Evolutionary conservation across 2,113 vertebrate species (phyloP), one percentile per base, ranked within the genome.

Genomic region (Sorex araneus): DNA sequence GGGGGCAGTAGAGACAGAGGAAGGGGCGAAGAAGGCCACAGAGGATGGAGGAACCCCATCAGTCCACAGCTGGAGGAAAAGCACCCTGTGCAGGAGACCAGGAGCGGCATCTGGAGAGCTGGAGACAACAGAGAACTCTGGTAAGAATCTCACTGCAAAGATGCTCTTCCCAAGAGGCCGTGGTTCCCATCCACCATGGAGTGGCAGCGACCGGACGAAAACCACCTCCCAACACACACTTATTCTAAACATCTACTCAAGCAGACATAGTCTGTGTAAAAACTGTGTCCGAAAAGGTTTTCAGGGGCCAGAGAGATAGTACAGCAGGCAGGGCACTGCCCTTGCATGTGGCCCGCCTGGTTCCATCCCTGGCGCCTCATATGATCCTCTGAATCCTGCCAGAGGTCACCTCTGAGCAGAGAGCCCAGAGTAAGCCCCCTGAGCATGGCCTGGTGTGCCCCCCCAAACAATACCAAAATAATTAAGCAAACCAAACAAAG

Each of bases 11-110:
- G n/a, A 32, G 66, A 67, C n/a, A n/a, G n/a, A 30, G 4, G 50
- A 13, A 43, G 34, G 30, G 28, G 12, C 19, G 28, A 30, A 28
- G 69, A 12, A 13, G 30, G 21, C 4, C 0, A 0, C 1, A 10
- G 10, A 27, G 25, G 54, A 3, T 25, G 27, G 76, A 60, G 3
- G 47, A 67, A 47, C 19, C 11, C 66, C 32, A 3, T 7, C 5
- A 50, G n/a, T 25, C 30, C 32, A 13, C 5, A 21, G 43, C 12
- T 25, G 40, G 19, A 82, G 12, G 64, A 74, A 19, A 57, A 63
- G 0, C 25, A 75, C 28, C 7, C 45, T 50, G 50, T 77, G 2
- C 0, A 15, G n/a, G 15, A 27, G 43, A 75, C 13, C 16, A 2
- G 57, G 12, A 10, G 18, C 16, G 63, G 34, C 60, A 80, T 50